Evolutionary conservation across 2,797 vertebrate genomes (phyloP), one percentile per base, ranked within the genome.

Genomic region (Chelidonichthys spinosus): DNA sequence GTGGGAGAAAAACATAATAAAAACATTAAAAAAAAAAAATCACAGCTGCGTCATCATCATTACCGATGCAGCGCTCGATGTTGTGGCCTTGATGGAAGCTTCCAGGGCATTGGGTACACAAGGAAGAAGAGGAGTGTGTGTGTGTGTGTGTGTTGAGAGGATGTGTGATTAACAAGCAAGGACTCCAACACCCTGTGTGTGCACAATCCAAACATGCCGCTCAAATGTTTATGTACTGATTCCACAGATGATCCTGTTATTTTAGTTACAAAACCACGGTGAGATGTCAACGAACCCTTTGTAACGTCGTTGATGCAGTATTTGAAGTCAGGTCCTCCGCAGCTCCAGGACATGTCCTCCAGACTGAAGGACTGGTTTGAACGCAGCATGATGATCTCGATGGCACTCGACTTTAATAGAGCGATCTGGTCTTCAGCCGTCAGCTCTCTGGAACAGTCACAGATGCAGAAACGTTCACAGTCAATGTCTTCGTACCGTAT

Each of bases 351-450:
- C 97, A 99, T 99, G 87, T 98, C 97, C 11, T 99, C 97, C 66
- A 97, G 84, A 64, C 86, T 96, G 92, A 99, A 99, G 0, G 97
- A 98, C 92, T 99, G 95, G 87, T 99, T 99, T 6, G 98, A 99
- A 37, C 98, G 95, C 72, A 99, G 90, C 98, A 99, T 99, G 89
- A 99, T 98, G 82, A 99, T 97, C 93, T 99, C 98, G 0, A 99
- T 99, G 90, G 96, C 97, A 1, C 98, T 98, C 39, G 97, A 99
- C 89, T 99, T 99, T 54, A 99, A 87, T 86, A 99, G 93, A 46
- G 97, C 96, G 0, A 99, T 99, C 95, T 99, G 98, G 90, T 99
- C 98, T 49, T 99, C 98, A 0, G 97, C 94, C 0, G 94, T 95
- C 88, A 99, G 95, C 0, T 97, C 97, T 92, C 98, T 99, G 93